These are phyloP conservation scores for Pteronotus mesoamericanus DNA, from an alignment of 2,797 vertebrate genomes.

Conservation along the genomic window DNA sequence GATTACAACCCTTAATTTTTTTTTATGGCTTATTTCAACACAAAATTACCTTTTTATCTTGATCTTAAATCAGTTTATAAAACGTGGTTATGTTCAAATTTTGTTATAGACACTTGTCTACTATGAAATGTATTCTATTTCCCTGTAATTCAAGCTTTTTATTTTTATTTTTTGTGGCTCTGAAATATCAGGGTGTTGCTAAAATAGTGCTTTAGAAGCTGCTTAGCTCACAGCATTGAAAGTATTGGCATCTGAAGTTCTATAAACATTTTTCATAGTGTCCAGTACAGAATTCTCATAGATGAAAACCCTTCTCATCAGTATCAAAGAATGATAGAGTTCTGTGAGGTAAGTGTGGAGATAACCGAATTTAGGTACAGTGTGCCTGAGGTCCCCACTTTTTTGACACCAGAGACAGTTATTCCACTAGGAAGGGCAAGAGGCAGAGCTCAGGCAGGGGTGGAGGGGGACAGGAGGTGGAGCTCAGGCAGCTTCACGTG, in stretches of 20 bases:
- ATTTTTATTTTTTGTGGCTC: neutral
- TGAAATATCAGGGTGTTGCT: neutral
- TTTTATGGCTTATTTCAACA: neutral
- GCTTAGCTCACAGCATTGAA: neutral
- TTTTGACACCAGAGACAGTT: too few relatives aligned
- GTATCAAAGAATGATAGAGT: neutral
- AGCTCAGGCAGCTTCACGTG: too few relatives aligned
- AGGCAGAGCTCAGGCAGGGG: too few relatives aligned
- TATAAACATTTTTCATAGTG: neutral
- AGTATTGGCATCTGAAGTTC: neutral
- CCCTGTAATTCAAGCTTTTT: neutral
- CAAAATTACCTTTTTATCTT: neutral
- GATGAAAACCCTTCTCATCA: neutral
- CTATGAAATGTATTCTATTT: neutral
- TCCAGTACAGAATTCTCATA: neutral
- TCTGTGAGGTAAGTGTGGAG: neutral
- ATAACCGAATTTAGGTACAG: neutral
- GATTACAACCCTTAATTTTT: neutral
- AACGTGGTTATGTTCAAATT: neutral
- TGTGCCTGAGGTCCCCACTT: too few relatives aligned
- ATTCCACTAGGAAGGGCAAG: too few relatives aligned
- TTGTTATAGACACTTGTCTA: neutral
- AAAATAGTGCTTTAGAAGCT: neutral
- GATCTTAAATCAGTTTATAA: neutral
- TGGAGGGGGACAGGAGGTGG: too few relatives aligned